Evolutionary conservation across 1,140 invertebrate species (phyloP), one percentile per base, ranked within the genome.

Genomic region (Rhynchophorus ferrugineus): DNA sequence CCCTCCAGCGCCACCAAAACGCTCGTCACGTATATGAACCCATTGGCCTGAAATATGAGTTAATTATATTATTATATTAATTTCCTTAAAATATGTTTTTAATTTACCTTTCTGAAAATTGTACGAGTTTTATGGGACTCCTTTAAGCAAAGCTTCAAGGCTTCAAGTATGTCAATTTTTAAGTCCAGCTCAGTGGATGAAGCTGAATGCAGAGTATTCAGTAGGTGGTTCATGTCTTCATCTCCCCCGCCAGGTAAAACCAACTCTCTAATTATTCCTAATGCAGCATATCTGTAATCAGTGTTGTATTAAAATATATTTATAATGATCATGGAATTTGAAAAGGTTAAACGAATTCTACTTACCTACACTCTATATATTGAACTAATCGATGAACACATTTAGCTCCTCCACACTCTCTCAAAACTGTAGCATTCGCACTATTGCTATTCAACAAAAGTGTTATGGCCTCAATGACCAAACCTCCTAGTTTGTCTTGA

Each of bases 1-100:
- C 87, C 87, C 73, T 98, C 94, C 66, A 99, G 76, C 1, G 91
- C 90, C 0, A 96, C 89, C 8, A 99, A 75, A 2, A 98, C 89
- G 58, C 92, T 95, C 71, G 96, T 95, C 0, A 98, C 84, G 69
- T 97, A 98, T 0, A 98, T 89, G 72, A 98, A 99, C 11, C 95
- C 96, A 55, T 93, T 93, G 3, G 79, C 76, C 77, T 78, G 55
- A 16, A 49, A 41, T 17, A 41, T 41, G 16, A 41, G 3, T 5
- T 29, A 29, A 29, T 29, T 29, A 11, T 29, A 29, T 11, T 29
- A 29, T 5, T 29, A 6, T n/a, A n/a, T n/a, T n/a, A n/a, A n/a
- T n/a, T n/a, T n/a, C n/a, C n/a, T 7, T 13, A 45, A 29, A 17
- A 36, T 48, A 49, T 54, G 34, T 24, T 33, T 38, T 9, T 38